These are phyloP conservation scores for Suricata suricatta DNA, from an alignment of 2,113 vertebrate genomes.

Conservation along the genomic window DNA sequence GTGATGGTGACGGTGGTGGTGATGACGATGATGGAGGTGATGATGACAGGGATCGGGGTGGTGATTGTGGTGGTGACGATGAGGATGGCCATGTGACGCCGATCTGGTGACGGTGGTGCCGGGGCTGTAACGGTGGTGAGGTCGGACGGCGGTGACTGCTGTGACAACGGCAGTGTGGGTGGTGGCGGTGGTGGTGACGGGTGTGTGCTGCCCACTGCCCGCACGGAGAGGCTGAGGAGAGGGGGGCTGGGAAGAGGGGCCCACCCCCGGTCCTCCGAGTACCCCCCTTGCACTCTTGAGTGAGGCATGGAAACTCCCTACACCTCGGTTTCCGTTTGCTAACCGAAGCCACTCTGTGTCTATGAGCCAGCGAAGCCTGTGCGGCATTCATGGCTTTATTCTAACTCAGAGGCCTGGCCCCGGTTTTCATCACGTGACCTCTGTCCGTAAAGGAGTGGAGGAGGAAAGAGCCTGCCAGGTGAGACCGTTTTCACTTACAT, in stretches of 20 bases:
- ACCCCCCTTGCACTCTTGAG: neutral
- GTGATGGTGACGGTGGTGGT: fast-evolving
- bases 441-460: fast-evolving
- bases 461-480: neutral
- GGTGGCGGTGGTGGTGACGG: neutral
- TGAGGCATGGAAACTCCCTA: neutral
- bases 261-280: no score
- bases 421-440: neutral
- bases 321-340: neutral
- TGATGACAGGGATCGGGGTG: neutral
- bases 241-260: neutral
- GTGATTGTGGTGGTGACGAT: fast-evolving
- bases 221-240: neutral
- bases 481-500: neutral
- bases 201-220: neutral
- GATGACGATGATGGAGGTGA: fast-evolving
- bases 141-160: fast-evolving
- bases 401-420: neutral
- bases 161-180: no score
- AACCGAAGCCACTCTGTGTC: neutral
- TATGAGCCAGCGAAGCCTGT: fast-evolving
- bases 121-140: no score
- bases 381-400: neutral
- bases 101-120: no score
- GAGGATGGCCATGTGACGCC: no score